phyloP scores from a whole-genome alignment of 2,888 invertebrate species.

The Nudaria mundana region DNA sequence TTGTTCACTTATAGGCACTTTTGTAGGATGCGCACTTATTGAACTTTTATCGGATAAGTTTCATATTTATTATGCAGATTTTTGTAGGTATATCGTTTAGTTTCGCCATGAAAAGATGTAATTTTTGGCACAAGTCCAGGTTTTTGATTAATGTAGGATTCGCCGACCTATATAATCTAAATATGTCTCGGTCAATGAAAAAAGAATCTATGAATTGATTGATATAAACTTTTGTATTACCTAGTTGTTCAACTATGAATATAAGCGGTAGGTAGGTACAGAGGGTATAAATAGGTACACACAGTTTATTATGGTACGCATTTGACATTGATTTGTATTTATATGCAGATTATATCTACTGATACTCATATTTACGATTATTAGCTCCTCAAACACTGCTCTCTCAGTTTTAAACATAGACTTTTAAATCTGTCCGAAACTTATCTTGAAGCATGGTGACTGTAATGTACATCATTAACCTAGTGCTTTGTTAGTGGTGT shows the following conservation, averaged over 20 bases:
- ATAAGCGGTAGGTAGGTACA: no score
- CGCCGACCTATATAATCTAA: constrained; percentile 30
- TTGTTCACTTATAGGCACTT: neutral
- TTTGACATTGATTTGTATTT: no score
- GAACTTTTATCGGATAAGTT: constrained; percentile 8
- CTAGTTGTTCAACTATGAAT: no score
- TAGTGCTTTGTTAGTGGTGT: constrained; percentile 60
- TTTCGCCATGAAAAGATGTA: constrained; percentile 13
- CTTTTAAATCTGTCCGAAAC: constrained; percentile 4
- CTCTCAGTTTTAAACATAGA: no score
- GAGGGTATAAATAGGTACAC: no score
- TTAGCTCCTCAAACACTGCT: no score
- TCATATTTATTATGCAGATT: neutral
- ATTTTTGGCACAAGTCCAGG: constrained; percentile 23
- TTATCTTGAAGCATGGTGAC: constrained; percentile 17
- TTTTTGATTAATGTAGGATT: constrained; percentile 25
- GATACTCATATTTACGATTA: no score
- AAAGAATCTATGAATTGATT: neutral
- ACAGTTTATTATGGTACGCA: no score
- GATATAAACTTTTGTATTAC: no score
- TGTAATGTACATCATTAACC: constrained; percentile 49
- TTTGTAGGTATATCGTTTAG: neutral
- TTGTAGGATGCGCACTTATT: constrained; percentile 15
- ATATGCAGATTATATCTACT: no score
- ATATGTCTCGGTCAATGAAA: constrained; percentile 15